phyloP scores from a whole-genome alignment of 1,140 invertebrate genomes.

The Drosophila mojavensis region DNA sequence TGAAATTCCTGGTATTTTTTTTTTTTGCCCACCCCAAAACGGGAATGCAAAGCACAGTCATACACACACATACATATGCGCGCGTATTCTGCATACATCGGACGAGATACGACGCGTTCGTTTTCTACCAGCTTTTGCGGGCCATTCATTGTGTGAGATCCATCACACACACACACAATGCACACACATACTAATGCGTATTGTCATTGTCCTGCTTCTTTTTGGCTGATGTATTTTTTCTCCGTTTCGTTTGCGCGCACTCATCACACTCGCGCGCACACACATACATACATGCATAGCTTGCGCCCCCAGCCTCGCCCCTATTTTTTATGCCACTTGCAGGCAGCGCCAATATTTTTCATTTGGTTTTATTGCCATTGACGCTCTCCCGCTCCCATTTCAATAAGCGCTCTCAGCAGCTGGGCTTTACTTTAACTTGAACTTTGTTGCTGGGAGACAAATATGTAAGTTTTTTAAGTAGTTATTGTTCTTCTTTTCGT shows the following conservation, averaged over 20 bases:
- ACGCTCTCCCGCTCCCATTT: slow-evolving; percentile 5
- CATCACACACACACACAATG: slow-evolving; percentile 17
- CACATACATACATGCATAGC: not conserved
- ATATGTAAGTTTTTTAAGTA: not conserved
- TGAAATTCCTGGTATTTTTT: not conserved
- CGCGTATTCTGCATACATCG: slow-evolving; percentile 42
- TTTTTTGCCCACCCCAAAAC: slow-evolving; percentile 50
- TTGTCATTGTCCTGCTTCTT: slow-evolving; percentile 50
- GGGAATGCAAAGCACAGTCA: slow-evolving; percentile 46
- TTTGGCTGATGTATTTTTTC: slow-evolving; percentile 30
- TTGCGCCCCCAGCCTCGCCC: slow-evolving; percentile 31
- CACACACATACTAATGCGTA: slow-evolving; percentile 7
- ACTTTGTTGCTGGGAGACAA: slow-evolving; percentile 38
- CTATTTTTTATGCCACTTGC: slow-evolving; percentile 35
- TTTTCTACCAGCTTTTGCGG: slow-evolving; percentile 35
- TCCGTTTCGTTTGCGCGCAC: slow-evolving; percentile 43
- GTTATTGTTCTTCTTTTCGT: slow-evolving; percentile 17
- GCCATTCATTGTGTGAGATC: slow-evolving; percentile 50
- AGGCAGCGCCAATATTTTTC: slow-evolving; percentile 37
- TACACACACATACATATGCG: slow-evolving; percentile 35
- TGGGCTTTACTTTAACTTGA: slow-evolving; percentile 7
- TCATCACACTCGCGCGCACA: slow-evolving; percentile 15
- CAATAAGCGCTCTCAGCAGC: not conserved
- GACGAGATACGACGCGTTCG: slow-evolving; percentile 35
- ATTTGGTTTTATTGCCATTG: slow-evolving; percentile 26